Evolutionary conservation across 92 coral and sea anemone species (phyloP), one percentile per base, ranked within the genome.

Genomic region (Montipora capitata): DNA sequence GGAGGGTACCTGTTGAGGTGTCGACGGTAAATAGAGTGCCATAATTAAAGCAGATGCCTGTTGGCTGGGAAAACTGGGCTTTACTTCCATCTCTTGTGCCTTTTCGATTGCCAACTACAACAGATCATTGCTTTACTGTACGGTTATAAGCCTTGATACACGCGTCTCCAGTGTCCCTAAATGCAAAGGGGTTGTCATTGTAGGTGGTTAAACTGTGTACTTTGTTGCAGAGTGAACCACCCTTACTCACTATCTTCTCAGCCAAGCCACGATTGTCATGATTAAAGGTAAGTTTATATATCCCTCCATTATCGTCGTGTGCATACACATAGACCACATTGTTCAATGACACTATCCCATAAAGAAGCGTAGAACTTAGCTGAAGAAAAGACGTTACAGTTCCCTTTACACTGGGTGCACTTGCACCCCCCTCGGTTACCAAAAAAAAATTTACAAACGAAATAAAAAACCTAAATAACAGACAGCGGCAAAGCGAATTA

Each of bases 111-210:
- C 91, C 91, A 59, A 79, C 64, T 3, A 87, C 57, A 5, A 82
- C 88, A 82, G 88, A 88, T 43, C 80, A 82, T 76, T 57, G 12
- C 48, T 88, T 57, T 65, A 8, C 57, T 74, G 88, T 4, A 39
- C 51, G 92, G 15, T 88, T 82, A 48, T 48, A 48, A 48, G 52
- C 52, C 52, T 48, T 48, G 83, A 88, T 81, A 73, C 57, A 88
- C 35, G 78, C 81, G 92, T 88, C 83, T 58, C 92, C 92, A 88
- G 88, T 88, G 88, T 88, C 88, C 72, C 92, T 88, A 54, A 88
- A 81, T 88, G 88, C 88, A 51, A 84, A 84, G 62, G 66, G 10
- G 81, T 84, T 45, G 83, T 84, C 84, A 84, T 39, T 84, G 89
- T 88, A 48, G 3, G 7, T 48, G 52, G 52, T 48, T 48, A 48